These are phyloP conservation scores for Rhinolophus sinicus DNA, from an alignment of 2,113 vertebrate species.

Conservation along the genomic window DNA sequence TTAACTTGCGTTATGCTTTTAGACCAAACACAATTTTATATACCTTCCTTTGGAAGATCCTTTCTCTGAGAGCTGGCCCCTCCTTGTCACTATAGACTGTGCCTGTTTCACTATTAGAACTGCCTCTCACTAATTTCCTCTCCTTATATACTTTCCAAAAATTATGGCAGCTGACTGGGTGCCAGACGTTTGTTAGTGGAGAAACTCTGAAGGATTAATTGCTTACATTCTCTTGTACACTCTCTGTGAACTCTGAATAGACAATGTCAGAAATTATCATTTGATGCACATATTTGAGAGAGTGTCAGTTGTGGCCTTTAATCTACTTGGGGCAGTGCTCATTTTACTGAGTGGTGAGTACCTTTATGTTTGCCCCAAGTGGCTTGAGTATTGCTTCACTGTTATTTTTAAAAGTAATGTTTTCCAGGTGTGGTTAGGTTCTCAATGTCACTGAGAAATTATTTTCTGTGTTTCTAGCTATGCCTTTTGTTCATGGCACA, in stretches of 20 bases:
- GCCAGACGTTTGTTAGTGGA: neutral
- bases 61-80: neutral
- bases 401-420: neutral
- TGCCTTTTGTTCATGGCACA: neutral
- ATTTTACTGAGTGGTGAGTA: neutral
- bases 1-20: neutral
- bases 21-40: neutral
- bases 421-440: neutral
- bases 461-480: neutral
- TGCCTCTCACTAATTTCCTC: neutral
- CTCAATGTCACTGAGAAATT: neutral
- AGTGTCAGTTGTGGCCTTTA: neutral
- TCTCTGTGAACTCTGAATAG: neutral
- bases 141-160: neutral
- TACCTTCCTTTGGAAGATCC: neutral
- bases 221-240: neutral
- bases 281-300: neutral
- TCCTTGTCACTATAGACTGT: neutral
- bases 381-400: neutral
- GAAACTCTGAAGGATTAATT: neutral
- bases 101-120: neutral
- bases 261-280: neutral
- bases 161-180: neutral
- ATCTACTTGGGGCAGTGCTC: neutral
- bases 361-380: neutral